Evolutionary conservation across 92 coral and sea anemone species (phyloP).

Genomic region (Bergia puertoricense): DNA sequence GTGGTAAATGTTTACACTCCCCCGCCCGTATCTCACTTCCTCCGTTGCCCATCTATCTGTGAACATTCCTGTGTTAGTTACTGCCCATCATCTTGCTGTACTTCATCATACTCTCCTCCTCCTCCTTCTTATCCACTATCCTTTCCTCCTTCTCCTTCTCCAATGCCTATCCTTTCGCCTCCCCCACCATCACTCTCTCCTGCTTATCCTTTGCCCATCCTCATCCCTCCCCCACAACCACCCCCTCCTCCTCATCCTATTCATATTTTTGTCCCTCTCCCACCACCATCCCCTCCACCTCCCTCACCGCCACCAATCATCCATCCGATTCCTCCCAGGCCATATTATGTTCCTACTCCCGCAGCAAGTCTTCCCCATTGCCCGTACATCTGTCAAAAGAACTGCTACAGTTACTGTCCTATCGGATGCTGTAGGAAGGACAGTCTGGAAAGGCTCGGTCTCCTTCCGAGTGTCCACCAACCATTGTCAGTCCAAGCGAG

Average conservation of each 20-base stretch:
- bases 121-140: conserved; percentile 25
- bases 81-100: conserved; percentile 88
- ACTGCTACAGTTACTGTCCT: conserved; percentile 76
- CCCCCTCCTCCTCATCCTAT: conserved; percentile 49
- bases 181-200: conserved; percentile 30
- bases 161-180: conserved; percentile 29
- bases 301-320: conserved; percentile 15
- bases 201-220: neutral
- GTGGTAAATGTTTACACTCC: neutral
- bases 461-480: conserved; percentile 37
- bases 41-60: conserved; percentile 72
- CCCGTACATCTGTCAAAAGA: conserved; percentile 56
- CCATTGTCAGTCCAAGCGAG: conserved; percentile 10
- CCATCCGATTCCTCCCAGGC: conserved; percentile 23
- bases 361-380: conserved; percentile 55
- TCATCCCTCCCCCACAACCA: conserved; percentile 28
- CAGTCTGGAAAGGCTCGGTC: conserved; percentile 54
- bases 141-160: conserved; percentile 21
- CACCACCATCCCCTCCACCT: conserved; percentile 30
- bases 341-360: conserved; percentile 40
- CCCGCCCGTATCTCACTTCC: neutral
- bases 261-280: conserved; percentile 47
- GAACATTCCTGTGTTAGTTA: conserved; percentile 70
- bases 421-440: conserved; percentile 72
- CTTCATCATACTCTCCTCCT: conserved; percentile 22